Evolutionary conservation across 2,797 vertebrate species (phyloP), one percentile per base, ranked within the genome.

Genomic region (Gorsachius magnificus): DNA sequence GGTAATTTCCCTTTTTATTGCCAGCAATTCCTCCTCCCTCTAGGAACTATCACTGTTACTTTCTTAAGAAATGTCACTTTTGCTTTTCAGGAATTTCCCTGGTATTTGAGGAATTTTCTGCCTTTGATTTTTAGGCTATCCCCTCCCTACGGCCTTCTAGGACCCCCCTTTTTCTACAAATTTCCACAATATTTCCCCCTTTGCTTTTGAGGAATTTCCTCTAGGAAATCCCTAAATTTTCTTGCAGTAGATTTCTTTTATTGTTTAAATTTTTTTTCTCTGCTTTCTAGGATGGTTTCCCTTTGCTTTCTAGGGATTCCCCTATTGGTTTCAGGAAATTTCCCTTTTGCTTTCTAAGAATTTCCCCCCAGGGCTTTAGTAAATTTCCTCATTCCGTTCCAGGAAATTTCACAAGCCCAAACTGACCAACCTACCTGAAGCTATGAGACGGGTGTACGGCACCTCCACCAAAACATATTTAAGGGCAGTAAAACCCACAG

Each of bases 391-490:
- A 8, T 41, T 60, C 31, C 4, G 0, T 53, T 29, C 33, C 19
- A 83, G 36, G 50, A 74, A 89, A 83, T 74, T 61, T 19, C 80
- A 60, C 22, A n/a, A 69, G 54, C 16, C 54, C 24, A 28, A 89
- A 21, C 8, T 2, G 2, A 35, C 18, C 12, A 15, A 12, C 6
- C 2, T 10, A 3, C 25, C 50, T 17, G 25, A 72, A 50, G 10
- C 18, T 19, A 13, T 10, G 31, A 28, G 18, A 57, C 9, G 21
- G 31, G 13, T 5, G 3, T 21, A n/a, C 0, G 4, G 38, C 58
- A 51, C 41, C 41, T 38, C 19, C 53, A 31, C 33, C 29, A 50
- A 58, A 41, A 36, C 5, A 6, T 6, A 43, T 22, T 75, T 66
- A 78, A 48, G 46, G 36, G 41, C 78, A 61, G 28, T 24, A 60